Conservation (phyloP, 2,888 invertebrate species). For the Physocephala rufipes region DNA sequence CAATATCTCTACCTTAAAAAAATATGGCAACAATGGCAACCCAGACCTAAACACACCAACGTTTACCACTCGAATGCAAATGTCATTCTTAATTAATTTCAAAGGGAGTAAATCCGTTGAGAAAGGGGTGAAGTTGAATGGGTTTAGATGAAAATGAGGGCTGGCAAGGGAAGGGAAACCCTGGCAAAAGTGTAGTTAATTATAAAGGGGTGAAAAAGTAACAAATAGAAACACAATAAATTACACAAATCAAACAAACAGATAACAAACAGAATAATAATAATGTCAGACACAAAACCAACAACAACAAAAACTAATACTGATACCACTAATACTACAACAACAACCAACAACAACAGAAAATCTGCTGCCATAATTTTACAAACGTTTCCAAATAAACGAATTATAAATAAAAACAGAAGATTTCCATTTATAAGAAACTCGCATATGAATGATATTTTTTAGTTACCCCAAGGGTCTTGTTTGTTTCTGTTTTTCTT, state of each 20-base stretch:
- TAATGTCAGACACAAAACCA: background rate
- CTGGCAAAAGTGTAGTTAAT: background rate
- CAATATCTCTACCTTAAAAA: background rate
- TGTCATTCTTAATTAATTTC: conserved; percentile 14
- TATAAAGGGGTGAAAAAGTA: background rate
- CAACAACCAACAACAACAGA: background rate
- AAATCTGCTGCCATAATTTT: background rate
- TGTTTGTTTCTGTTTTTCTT: conserved; percentile 11
- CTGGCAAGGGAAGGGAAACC: background rate
- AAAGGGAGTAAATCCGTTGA: background rate
- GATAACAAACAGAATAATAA: background rate
- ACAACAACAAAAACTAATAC: no score
- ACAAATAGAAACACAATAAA: background rate
- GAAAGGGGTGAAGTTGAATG: no score
- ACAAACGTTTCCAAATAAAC: background rate
- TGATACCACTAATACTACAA: no score
- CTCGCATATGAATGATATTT: background rate
- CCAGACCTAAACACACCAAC: background rate
- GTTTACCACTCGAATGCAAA: conserved; percentile 1
- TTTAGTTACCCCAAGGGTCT: no score
- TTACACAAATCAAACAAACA: background rate
- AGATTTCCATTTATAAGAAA: background rate
- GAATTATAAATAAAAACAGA: background rate
- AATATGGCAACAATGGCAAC: conserved; percentile 4
- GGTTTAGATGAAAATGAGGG: background rate